Evolutionary conservation across 92 coral and sea anemone genomes (phyloP), one percentile per base, ranked within the genome.

Genomic region (Bergia puertoricense): DNA sequence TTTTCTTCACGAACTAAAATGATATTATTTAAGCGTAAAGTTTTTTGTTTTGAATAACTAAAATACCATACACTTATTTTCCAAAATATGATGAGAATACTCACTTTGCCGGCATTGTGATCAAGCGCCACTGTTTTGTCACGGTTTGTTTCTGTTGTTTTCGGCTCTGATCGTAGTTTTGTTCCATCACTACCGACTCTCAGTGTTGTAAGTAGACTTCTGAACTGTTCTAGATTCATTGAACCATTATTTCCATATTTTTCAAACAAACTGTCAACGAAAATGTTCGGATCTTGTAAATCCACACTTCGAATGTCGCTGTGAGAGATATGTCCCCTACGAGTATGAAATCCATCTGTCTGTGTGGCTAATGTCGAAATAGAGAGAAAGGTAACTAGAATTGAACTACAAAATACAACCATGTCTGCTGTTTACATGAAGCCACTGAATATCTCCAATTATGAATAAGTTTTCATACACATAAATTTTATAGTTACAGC

Each of bases 191-290:
- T 88, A 2, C 98, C 96, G 74, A 95, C 74, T 68, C 91, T 85
- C 73, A 95, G 82, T 39, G 91, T 89, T 69, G 77, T 41, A 69
- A 95, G 71, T 62, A 95, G 82, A 71, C 45, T 80, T 72, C 42
- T 80, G 68, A 95, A 93, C 90, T 93, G 88, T 57, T 48, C 72
- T 43, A 86, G 39, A 51, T 80, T 90, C 89, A 95, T 85, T 10
- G 96, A 86, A 30, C 91, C 95, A 80, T 91, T 93, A n/a, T 39
- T 67, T 37, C 98, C 98, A 85, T 93, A 95, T 23, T 89, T 92
- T 18, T 86, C 80, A 81, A 95, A 95, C 81, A 95, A 50, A 46
- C 82, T 73, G 54, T 95, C 90, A 72, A 86, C 80, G 88, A 95
- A 95, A 62, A 88, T 85, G 41, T 80, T 76, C 7, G 96, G 89